These are phyloP conservation scores for Palythoa heliodiscus DNA, from an alignment of 92 coral and sea anemone species.

Conservation along the genomic window DNA sequence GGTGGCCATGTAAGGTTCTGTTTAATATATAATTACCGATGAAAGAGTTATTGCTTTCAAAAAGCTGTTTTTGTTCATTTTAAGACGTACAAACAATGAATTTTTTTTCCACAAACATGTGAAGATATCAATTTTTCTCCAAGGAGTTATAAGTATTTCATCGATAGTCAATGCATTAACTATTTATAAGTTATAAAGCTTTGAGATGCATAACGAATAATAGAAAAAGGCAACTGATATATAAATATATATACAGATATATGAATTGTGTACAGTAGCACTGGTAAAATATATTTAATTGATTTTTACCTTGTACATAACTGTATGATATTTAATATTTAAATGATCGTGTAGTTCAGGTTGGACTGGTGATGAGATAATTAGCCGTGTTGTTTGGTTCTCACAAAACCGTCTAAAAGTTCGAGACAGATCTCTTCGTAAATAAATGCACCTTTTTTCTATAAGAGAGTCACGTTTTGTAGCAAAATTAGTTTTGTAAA, in stretches of 20 bases:
- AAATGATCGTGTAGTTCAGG: conserved; percentile 87
- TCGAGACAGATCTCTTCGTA: not conserved
- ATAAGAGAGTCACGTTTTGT: conserved; percentile 77
- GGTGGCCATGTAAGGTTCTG: too few relatives aligned
- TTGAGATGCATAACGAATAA: conserved; percentile 16
- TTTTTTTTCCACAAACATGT: too few relatives aligned
- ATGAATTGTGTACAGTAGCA: conserved; percentile 38
- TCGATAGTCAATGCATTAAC: too few relatives aligned
- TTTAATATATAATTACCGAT: too few relatives aligned
- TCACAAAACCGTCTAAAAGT: conserved; percentile 4
- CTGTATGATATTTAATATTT: conserved; percentile 83
- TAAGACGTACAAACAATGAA: too few relatives aligned
- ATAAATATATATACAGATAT: conserved; percentile 28
- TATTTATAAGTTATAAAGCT: conserved; percentile 31
- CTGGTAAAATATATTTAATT: conserved; percentile 63
- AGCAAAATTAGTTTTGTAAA: conserved; percentile 97
- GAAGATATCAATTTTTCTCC: too few relatives aligned
- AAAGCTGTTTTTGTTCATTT: too few relatives aligned
- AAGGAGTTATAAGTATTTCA: too few relatives aligned
- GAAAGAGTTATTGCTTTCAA: too few relatives aligned
- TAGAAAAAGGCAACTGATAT: conserved; percentile 12
- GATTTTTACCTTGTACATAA: conserved; percentile 76
- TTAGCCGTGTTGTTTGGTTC: conserved; percentile 48
- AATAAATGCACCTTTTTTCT: conserved; percentile 54
- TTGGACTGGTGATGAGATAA: conserved; percentile 66